Conservation (phyloP, 1,140 invertebrate genomes). For the Epicauta chinensis region DNA sequence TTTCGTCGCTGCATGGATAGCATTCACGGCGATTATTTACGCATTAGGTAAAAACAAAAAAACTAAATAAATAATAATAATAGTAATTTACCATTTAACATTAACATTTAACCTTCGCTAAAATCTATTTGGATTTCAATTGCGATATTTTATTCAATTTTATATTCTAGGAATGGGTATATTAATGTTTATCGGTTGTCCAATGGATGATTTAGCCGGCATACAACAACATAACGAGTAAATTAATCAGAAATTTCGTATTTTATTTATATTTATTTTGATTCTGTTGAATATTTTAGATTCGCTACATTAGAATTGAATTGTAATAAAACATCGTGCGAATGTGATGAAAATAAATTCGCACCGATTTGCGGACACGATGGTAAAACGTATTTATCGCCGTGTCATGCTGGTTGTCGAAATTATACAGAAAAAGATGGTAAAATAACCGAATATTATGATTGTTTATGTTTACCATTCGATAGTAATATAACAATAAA, state of each 20-base stretch:
- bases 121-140: not conserved
- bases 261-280: too few relatives aligned
- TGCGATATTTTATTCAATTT: too few relatives aligned
- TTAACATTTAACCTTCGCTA: not conserved
- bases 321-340: conserved; percentile 58
- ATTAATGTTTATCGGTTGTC: conserved; percentile 84
- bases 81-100: too few relatives aligned
- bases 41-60: conserved; percentile 53
- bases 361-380: conserved; percentile 76
- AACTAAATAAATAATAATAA: not conserved
- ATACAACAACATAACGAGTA: conserved; percentile 47
- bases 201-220: conserved; percentile 74
- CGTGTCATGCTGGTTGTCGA: conserved; percentile 81
- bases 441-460: conserved; percentile 61
- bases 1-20: conserved; percentile 86
- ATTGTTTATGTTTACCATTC: conserved; percentile 66
- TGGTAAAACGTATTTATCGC: conserved; percentile 76
- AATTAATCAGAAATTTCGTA: conserved; percentile 13
- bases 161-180: conserved; percentile 68
- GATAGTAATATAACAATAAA: conserved; percentile 39
- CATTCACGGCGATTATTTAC: conserved; percentile 80
- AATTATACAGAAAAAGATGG: conserved; percentile 56
- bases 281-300: too few relatives aligned
- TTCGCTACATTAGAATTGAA: conserved; percentile 28
- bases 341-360: conserved; percentile 69